Evolutionary conservation across 2,888 invertebrate genomes (phyloP).

Genomic region (Lochmaea crataegi): DNA sequence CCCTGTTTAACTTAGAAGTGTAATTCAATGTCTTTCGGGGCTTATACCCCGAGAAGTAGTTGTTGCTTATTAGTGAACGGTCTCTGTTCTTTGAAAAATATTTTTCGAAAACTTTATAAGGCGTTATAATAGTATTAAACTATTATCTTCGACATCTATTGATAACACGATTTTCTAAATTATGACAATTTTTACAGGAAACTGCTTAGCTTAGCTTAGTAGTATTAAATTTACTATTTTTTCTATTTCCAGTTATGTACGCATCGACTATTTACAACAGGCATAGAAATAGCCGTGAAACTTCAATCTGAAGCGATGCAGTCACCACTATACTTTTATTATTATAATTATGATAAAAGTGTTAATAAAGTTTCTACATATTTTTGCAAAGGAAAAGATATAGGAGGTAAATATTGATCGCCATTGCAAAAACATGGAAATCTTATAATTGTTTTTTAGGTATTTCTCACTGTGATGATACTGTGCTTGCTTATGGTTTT

Average conservation of each 20-base stretch:
- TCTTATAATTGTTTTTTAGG: constrained; percentile 41
- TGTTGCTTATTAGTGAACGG: too few relatives aligned
- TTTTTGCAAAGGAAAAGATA: background rate
- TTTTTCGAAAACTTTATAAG: too few relatives aligned
- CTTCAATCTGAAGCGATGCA: constrained; percentile 50
- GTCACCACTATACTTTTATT: constrained; percentile 50
- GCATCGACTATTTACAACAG: constrained; percentile 70
- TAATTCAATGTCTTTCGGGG: too few relatives aligned
- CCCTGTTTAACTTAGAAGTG: too few relatives aligned
- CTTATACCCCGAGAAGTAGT: too few relatives aligned
- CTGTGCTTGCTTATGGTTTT: constrained; percentile 42
- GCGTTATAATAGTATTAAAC: too few relatives aligned
- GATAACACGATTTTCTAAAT: too few relatives aligned
- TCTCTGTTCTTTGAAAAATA: too few relatives aligned
- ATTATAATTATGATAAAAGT: constrained; percentile 24
- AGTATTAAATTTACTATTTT: background rate
- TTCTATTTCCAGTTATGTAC: constrained; percentile 67
- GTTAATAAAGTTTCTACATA: background rate
- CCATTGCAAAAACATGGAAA: too few relatives aligned
- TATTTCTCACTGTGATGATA: constrained; percentile 49
- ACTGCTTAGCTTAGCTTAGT: too few relatives aligned
- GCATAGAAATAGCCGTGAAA: constrained; percentile 50
- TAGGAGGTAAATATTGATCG: constrained; percentile 16
- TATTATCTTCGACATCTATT: too few relatives aligned
- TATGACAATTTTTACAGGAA: too few relatives aligned